A percentile compares a stretch with the other conserved stretches of the same genome.
phyloP scores from a whole-genome alignment of 2,888 invertebrate genomes.

The Mylabris sibirica region DNA sequence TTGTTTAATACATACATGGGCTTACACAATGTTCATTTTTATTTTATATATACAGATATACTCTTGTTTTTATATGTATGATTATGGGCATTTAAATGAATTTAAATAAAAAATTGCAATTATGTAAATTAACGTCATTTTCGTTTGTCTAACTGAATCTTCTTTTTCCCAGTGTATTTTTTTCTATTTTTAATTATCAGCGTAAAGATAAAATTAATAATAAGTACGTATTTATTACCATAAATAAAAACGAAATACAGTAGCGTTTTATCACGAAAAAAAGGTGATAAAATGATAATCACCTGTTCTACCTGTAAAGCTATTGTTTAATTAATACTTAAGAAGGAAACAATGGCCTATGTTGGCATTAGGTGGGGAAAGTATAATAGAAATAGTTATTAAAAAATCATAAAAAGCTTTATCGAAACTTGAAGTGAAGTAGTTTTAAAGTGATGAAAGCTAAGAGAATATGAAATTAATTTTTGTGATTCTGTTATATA shows the following conservation, averaged over 20 bases:
- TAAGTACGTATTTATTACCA: neutral
- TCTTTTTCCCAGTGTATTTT: neutral
- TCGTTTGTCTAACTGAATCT: neutral
- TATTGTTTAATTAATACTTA: conserved; percentile 6
- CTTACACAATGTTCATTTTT: no score
- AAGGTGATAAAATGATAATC: neutral
- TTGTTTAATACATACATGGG: neutral
- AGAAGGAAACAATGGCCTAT: neutral
- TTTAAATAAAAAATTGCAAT: neutral
- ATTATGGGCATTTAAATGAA: neutral
- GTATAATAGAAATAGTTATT: neutral
- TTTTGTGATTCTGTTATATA: conserved; percentile 4
- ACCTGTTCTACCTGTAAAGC: neutral
- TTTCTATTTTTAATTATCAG: neutral
- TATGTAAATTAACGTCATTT: neutral
- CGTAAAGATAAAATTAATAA: neutral
- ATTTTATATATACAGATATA: no score
- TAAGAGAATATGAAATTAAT: conserved; percentile 14
- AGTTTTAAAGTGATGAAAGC: neutral
- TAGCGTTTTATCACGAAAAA: neutral
- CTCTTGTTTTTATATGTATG: no score
- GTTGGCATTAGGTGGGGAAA: neutral
- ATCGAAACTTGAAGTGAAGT: neutral
- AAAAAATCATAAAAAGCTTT: conserved; percentile 1
- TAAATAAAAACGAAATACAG: conserved; percentile 2